Evolutionary conservation across 1,140 invertebrate genomes (phyloP), one percentile per base, ranked within the genome.

Genomic region (Choristoneura fumiferana): DNA sequence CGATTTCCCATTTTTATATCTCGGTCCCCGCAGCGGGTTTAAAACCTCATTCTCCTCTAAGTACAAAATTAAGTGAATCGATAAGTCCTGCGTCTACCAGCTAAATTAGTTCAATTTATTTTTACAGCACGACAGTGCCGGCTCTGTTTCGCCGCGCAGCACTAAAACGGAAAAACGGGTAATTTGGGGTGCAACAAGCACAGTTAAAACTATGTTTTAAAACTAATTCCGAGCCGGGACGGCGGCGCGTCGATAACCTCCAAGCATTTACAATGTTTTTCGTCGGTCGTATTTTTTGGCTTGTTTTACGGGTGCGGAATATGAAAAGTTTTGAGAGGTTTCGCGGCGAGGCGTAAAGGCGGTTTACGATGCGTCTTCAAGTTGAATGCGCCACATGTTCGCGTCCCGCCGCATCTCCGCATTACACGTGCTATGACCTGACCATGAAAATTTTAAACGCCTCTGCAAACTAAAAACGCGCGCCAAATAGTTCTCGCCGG

Each of bases 311-410:
- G 76, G 73, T 74, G 75, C 70, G 76, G 78, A 89, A 89, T 89
- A 89, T 89, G 86, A 89, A 89, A 89, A 89, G 80, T 89, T 89
- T 84, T 76, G 84, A 85, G 83, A 78, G 81, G 78, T 84, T 78
- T 83, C 80, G 73, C 62, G 66, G 77, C 74, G 76, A 74, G 78
- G 79, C 85, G 84, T 89, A 85, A 89, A 89, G 76, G 75, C 76
- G 84, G 76, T 89, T 89, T 89, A 89, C 84, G 86, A 89, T 71
- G 84, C 84, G 81, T 89, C 84, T 89, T 89, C 78, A 73, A 76
- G 73, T 73, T 69, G 79, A 79, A 85, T 77, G 77, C 81, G 80
- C 80, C 78, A 84, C 81, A 85, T 81, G 79, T 79, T 85, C 66
- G 71, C 79, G 74, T 81, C 72, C 73, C 67, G 70, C 76, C 71